These are phyloP conservation scores for Benthochromis sp. DNA, from an alignment of 2,113 vertebrate genomes.

Conservation along the genomic window DNA sequence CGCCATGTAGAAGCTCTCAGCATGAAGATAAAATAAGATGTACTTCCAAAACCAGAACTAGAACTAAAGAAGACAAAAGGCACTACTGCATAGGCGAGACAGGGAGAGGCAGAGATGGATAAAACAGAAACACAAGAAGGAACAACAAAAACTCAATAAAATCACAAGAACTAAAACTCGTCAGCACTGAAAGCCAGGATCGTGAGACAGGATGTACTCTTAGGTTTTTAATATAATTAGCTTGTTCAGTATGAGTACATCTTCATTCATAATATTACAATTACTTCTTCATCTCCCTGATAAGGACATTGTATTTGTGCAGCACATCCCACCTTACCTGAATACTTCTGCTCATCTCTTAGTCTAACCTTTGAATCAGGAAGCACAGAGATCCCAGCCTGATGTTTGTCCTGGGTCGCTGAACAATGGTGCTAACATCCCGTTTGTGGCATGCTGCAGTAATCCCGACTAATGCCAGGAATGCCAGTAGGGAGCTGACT, in stretches of 20 bases:
- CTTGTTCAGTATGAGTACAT: fast-evolving
- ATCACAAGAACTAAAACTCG: not conserved
- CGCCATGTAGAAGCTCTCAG: not conserved
- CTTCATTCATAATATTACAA: not conserved
- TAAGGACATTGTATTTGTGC: not conserved
- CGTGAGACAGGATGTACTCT: not conserved
- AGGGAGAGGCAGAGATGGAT: not conserved
- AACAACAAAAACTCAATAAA: not conserved
- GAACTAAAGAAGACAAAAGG: not conserved
- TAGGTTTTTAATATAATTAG: not conserved
- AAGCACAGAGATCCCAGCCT: not conserved
- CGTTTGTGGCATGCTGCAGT: slow-evolving; percentile 21
- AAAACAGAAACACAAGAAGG: not conserved
- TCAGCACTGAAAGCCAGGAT: not conserved
- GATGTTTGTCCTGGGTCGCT: not conserved
- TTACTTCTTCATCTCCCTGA: not conserved
- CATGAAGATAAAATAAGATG: fast-evolving
- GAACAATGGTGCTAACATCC: slow-evolving; percentile 37
- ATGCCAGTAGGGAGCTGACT: slow-evolving; percentile 30
- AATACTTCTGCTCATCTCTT: not conserved
- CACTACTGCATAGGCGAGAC: not conserved
- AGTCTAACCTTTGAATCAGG: not conserved
- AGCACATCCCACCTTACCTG: not conserved
- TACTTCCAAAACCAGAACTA: fast-evolving
- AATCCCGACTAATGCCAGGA: slow-evolving; percentile 45